Evolutionary conservation across 2,113 vertebrate species (phyloP), one percentile per base, ranked within the genome.

Genomic region (Stegastes partitus): DNA sequence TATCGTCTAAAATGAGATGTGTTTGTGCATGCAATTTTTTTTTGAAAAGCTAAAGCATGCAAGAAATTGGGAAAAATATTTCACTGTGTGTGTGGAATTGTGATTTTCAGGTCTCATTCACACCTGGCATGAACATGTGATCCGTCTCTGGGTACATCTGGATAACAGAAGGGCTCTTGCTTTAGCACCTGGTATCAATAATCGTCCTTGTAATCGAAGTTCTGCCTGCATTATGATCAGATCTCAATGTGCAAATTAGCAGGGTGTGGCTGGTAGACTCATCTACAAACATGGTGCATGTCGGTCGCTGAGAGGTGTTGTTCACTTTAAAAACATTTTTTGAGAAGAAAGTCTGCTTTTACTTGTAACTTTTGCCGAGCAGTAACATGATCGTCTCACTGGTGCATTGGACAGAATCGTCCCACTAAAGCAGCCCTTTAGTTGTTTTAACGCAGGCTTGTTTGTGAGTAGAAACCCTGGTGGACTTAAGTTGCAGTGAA

Each of bases 1-100:
- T 51, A 58, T 77, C 37, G 25, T 59, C 5, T 16, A 64, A 68
- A 55, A 57, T 57, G 15, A 68, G 12, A 56, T 37, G 25, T 45
- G 18, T 39, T 63, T 67, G 14, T 42, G n/a, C 23, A 37, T 47
- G n/a, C n/a, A n/a, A n/a, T n/a, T n/a, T n/a, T n/a, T n/a, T 47
- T 11, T 11, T 11, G 18, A 39, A 42, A 15, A 42, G 19, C 5
- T 34, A 21, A 25, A 1, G 1, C 10, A 56, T 26, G 9, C 5
- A 28, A 26, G 3, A 42, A 37, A n/a, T 9, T 34, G 11, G 37
- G 34, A 2, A 34, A 55, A 25, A 34, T 45, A 19, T 18, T 54
- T 63, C n/a, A 34, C 8, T 23, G 16, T 16, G 19, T 61, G 19
- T 61, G 11, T 16, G 22, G 23, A 57, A 21, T 42, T 6, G 2